These are phyloP conservation scores for Synaphobranchus kaupii DNA, from an alignment of 2,797 vertebrate species.

Conservation along the genomic window DNA sequence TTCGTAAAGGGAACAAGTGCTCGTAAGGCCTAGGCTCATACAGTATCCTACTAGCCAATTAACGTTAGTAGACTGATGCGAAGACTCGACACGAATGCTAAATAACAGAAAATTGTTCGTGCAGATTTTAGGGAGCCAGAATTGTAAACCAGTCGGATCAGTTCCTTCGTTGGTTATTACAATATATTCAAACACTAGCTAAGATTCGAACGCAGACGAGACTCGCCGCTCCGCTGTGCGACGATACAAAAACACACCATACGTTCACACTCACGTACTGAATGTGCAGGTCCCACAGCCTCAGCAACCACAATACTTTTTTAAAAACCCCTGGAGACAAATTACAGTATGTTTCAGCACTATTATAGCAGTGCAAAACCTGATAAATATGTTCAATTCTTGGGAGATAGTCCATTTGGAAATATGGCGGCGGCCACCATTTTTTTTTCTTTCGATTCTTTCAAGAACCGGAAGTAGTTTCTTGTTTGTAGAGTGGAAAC, in stretches of 20 bases:
- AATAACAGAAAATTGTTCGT: not conserved
- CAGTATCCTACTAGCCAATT: not conserved
- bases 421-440: conserved; percentile 70
- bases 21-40: not conserved
- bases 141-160: not conserved
- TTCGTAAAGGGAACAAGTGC: not conserved
- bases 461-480: conserved; percentile 65
- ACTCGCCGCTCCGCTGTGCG: not conserved
- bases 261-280: conserved; percentile 62
- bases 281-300: conserved; percentile 43
- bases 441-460: conserved; percentile 49
- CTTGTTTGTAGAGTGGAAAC: not conserved
- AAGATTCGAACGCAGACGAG: not conserved
- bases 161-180: not conserved
- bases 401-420: conserved; percentile 69
- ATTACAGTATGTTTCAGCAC: not conserved
- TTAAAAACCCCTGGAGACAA: conserved; percentile 42
- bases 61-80: too few species aligned
- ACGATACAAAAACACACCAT: conserved; percentile 1
- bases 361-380: conserved; percentile 54
- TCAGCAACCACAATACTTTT: conserved; percentile 60
- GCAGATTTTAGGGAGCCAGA: not conserved
- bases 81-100: not conserved
- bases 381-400: conserved; percentile 62
- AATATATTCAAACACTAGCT: not conserved